Base-by-base conservation (phyloP, 2,113 vertebrate species). In the Himantopus leucocephalus region DNA sequence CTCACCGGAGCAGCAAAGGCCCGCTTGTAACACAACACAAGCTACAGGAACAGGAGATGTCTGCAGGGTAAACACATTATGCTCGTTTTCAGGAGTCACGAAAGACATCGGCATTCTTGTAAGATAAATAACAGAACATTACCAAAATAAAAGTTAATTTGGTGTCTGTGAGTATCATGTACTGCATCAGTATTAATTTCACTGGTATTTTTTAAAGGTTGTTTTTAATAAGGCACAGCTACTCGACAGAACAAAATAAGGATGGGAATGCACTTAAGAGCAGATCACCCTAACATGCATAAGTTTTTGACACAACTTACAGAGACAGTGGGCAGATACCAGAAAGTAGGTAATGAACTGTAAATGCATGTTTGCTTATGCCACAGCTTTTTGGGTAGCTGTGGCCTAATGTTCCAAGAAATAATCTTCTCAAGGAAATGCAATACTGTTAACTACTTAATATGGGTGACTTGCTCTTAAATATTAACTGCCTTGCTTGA, bases 231-330 rank as follows among this genome's bases (percentile, higher is more conserved):
- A 81, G 50, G 14, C 20, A 76, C 8, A 79, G 21, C 37, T 30
- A 77, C 20, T 32, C 0, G 0, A 88, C 12, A 53, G 45, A 88
- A 32, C 1, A 2, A 66, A 84, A 16, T 23, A 37, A 37, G 29
- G 32, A 63, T 11, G 24, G 34, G 35, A 88, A 83, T 3, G 20
- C 74, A 20, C 29, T 67, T 22, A 58, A 29, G 34, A 53, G 55
- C 2, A 2, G 45, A 83, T 22, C 3, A 0, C 3, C 12, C 27
- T 37, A 41, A 50, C 0, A 0, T 2, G 8, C 2, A 0, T 7
- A 48, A 35, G 23, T 39, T 62, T 80, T n/a, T 88, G n/a, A 76
- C n/a, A 43, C 30, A 62, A 76, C 7, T 63, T 39, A 66, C 15
- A 62, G 55, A 76, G 53, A n/a, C 24, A 13, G 24, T 10, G 19